Evolutionary conservation across 2,888 invertebrate genomes (phyloP), one percentile per base, ranked within the genome.

Genomic region (Subacronicta megacephala): DNA sequence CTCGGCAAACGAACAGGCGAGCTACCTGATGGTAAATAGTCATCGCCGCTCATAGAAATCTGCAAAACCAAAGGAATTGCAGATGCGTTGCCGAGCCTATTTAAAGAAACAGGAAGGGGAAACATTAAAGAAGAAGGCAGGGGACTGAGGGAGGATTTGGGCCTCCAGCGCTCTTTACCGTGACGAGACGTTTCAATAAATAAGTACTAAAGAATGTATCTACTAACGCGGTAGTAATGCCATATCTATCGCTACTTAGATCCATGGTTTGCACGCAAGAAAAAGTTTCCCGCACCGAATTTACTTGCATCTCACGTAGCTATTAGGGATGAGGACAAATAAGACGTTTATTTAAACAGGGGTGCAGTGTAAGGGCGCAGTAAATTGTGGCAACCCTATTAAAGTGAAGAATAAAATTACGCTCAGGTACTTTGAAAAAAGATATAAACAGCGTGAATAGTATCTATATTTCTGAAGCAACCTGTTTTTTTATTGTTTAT

Each of bases 251-350:
- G 12, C 20, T 35, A 44, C 44, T 7, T 29, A 12, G 17, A 41
- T 43, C 40, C 51, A 35, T 36, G 55, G 33, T 12, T 44, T 38
- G 15, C 33, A 40, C 23, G 4, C 46, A 58, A 62, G 41, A 56
- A 77, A 79, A 81, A 77, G 72, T 75, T 79, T 74, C 72, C 59
- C 57, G 50, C 55, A 56, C 47, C 45, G 55, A 75, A 76, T 72
- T 69, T 57, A 66, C 70, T 78, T 77, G 72, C 80, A 72, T 61
- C 67, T 72, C 80, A 82, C 79, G 80, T 78, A 66, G 42, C 66
- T 53, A 73, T 81, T 78, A 78, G 57, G 66, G 58, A 66, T 66
- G 72, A 65, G 71, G 72, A 75, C 72, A 75, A 77, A 75, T 70
- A 75, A 73, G 71, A 69, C 70, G 59, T 68, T 72, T 75, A 69